Conservation (phyloP, 2,888 invertebrate genomes). For the Argynnis bischoffii region DNA sequence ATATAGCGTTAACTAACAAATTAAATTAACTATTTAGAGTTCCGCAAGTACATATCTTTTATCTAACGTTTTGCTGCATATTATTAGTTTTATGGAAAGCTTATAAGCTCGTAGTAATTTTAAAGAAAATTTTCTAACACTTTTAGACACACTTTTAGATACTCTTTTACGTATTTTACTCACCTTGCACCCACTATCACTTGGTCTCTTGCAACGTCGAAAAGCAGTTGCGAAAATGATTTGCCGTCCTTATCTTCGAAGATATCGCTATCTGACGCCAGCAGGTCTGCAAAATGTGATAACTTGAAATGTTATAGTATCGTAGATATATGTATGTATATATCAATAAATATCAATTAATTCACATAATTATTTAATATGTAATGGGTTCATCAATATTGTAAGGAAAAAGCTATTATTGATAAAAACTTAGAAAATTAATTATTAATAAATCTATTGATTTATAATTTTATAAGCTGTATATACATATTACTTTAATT, state of each 20-base stretch:
- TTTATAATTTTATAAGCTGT: too few relatives aligned
- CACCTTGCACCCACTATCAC: constrained; percentile 95
- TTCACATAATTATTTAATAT: neutral
- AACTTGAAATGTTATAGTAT: constrained; percentile 24
- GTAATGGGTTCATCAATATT: too few relatives aligned
- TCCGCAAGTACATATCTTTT: too few relatives aligned
- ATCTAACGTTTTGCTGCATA: too few relatives aligned
- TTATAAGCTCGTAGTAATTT: too few relatives aligned
- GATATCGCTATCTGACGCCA: constrained; percentile 84
- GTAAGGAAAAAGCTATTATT: too few relatives aligned
- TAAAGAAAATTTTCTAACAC: neutral
- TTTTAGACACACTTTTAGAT: neutral
- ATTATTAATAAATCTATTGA: too few relatives aligned
- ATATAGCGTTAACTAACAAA: too few relatives aligned
- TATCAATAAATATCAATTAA: neutral
- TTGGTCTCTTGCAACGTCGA: constrained; percentile 93
- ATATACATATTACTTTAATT: too few relatives aligned
- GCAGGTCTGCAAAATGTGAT: constrained; percentile 82
- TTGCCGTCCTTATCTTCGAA: constrained; percentile 89
- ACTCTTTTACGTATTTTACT: constrained; percentile 54
- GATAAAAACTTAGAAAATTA: too few relatives aligned
- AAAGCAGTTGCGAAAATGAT: constrained; percentile 91
- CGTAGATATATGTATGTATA: neutral
- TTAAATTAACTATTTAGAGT: too few relatives aligned
- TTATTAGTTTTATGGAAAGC: too few relatives aligned